Evolutionary conservation across 2,888 invertebrate species (phyloP), one percentile per base, ranked within the genome.

Genomic region (Morpho achilles): DNA sequence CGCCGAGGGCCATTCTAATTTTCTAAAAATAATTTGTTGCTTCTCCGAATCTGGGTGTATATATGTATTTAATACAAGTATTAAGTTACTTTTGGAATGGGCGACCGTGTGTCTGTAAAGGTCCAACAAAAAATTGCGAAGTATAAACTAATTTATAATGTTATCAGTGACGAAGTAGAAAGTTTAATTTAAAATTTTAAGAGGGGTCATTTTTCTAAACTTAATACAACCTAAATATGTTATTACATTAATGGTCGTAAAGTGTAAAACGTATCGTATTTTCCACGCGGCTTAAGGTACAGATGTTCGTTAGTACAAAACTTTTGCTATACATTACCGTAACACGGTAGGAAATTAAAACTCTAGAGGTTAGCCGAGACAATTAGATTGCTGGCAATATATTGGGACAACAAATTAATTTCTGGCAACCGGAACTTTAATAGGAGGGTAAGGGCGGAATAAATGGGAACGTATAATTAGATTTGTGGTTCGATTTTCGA

Each of bases 321-420:
- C 53, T 60, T 58, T 60, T 23, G 42, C 47, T 44, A 48, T 57
- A 57, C 32, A 23, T 53, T 47, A 56, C 58, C 48, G 52, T 50
- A 48, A 39, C 60, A 46, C 53, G 57, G 45, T 44, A 58, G 68
- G 65, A 69, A 69, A 63, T 66, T 66, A 68, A 68, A 66, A 66
- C 70, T 63, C 69, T 66, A 72, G 75, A 75, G 72, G 72, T 71
- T 72, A 67, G 71, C 60, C 71, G 73, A 76, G 74, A 81, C 78
- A 82, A 84, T 82, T 76, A 74, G 71, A 71, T 84, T 83, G 80
- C 71, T 64, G 69, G 71, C 71, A 65, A 70, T 73, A 71, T 71
- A 71, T 76, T 73, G 71, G 71, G 68, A 73, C 76, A 74, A 76
- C 71, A 78, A 81, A 82, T 77, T 79, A 77, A 76, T 81, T 79